A percentile compares a stretch with the other conserved stretches of the same genome.
phyloP scores from a whole-genome alignment of 2,797 vertebrate genomes.

The Sebastes minor region DNA sequence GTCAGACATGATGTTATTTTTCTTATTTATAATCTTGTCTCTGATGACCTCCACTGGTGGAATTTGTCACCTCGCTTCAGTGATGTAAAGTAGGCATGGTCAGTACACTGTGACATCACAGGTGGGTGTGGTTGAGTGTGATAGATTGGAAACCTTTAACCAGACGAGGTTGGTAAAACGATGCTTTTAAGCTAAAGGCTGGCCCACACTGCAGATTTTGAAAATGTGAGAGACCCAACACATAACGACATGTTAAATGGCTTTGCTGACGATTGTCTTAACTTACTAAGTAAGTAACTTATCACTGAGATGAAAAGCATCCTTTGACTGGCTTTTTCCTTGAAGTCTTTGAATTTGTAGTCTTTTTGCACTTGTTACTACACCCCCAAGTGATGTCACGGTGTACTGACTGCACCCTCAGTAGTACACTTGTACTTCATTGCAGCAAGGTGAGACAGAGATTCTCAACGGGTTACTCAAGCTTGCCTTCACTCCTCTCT shows the following conservation, averaged over 20 bases:
- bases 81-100: background rate
- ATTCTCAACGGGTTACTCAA: background rate
- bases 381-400: background rate
- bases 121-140: background rate
- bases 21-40: fast-evolving
- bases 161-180: background rate
- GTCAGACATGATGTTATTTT: constrained; percentile 21
- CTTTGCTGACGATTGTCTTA: background rate
- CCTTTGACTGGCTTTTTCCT: background rate
- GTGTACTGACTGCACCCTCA: background rate
- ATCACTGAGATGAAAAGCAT: background rate
- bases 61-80: background rate
- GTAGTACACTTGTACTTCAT: background rate
- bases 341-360: background rate
- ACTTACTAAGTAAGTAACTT: background rate
- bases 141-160: background rate
- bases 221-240: too few species aligned
- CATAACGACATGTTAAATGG: too few species aligned
- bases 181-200: background rate
- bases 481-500: too few species aligned
- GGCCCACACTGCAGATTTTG: too few species aligned
- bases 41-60: background rate
- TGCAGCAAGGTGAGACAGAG: background rate
- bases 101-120: background rate
- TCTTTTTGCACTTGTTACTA: background rate